Evolutionary conservation across 2,113 vertebrate species (phyloP).

Genomic region (Conger conger): DNA sequence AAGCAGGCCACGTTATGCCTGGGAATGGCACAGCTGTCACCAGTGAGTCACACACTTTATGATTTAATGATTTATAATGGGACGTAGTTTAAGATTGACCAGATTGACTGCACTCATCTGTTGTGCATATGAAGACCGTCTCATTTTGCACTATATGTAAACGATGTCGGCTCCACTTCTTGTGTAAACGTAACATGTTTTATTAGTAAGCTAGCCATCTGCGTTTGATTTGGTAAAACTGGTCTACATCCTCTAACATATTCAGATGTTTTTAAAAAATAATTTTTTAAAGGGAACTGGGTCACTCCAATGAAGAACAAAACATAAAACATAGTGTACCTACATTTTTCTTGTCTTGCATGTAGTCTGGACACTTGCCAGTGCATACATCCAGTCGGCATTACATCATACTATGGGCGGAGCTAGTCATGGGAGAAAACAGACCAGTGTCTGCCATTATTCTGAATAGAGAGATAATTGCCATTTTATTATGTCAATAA

Average conservation of each 20-base stretch:
- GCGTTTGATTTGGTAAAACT: background rate
- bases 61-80: background rate
- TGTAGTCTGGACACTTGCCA: background rate
- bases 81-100: background rate
- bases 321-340: background rate
- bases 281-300: background rate
- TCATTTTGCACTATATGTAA: too few relatives aligned
- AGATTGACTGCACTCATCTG: background rate
- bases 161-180: too few relatives aligned
- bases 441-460: too few relatives aligned
- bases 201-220: background rate
- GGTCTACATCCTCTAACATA: background rate
- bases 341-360: background rate
- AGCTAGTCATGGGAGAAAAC: too few relatives aligned
- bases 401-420: too few relatives aligned
- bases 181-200: background rate
- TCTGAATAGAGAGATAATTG: too few relatives aligned
- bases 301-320: background rate
- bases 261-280: too few relatives aligned
- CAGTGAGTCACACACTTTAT: slow-evolving; percentile 74
- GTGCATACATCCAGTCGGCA: too few relatives aligned
- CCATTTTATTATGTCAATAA: too few relatives aligned
- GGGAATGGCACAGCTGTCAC: slow-evolving; percentile 99
- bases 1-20: slow-evolving; percentile 87
- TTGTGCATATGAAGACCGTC: background rate